These are phyloP conservation scores for Ectemnius cavifrons DNA, from an alignment of 2,888 invertebrate species.

Conservation along the genomic window DNA sequence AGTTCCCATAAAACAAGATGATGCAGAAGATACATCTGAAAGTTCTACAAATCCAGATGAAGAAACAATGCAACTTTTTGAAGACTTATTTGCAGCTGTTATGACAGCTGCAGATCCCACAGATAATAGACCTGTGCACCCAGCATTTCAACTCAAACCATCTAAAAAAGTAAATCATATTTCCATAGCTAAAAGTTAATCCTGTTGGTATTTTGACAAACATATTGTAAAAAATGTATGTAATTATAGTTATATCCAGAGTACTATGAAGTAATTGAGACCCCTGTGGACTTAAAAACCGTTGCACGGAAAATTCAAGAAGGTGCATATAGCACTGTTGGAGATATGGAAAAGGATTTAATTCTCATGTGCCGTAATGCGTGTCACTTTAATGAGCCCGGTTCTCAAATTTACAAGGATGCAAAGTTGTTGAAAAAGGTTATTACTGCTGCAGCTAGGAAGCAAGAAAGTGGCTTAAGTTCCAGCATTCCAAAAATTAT, in stretches of 20 bases:
- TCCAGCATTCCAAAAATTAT: conserved; percentile 64
- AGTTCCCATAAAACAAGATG: conserved; percentile 78
- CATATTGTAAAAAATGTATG: background rate
- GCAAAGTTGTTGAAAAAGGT: conserved; percentile 93
- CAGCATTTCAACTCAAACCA: conserved; percentile 94
- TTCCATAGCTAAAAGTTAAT: conserved; percentile 11
- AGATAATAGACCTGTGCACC: conserved; percentile 89
- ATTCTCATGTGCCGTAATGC: conserved; percentile 96
- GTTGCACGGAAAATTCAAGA: conserved; percentile 95
- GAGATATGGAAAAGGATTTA: conserved; percentile 94
- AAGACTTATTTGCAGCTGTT: conserved; percentile 92
- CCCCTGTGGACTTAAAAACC: conserved; percentile 95
- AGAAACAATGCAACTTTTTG: conserved; percentile 87
- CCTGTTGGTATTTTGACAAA: background rate
- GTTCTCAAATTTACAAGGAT: conserved; percentile 97
- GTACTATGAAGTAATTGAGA: conserved; percentile 95
- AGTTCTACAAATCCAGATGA: conserved; percentile 86
- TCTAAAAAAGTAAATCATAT: conserved; percentile 84
- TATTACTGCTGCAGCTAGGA: conserved; percentile 76
- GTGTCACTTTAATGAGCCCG: conserved; percentile 96
- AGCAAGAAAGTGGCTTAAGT: conserved; percentile 69
- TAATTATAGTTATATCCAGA: conserved; percentile 88
- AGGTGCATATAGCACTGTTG: conserved; percentile 87
- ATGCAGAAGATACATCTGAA: conserved; percentile 85
- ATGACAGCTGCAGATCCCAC: conserved; percentile 90